phyloP scores from a whole-genome alignment of 2,113 vertebrate genomes.

The Tachysurus vachellii region DNA sequence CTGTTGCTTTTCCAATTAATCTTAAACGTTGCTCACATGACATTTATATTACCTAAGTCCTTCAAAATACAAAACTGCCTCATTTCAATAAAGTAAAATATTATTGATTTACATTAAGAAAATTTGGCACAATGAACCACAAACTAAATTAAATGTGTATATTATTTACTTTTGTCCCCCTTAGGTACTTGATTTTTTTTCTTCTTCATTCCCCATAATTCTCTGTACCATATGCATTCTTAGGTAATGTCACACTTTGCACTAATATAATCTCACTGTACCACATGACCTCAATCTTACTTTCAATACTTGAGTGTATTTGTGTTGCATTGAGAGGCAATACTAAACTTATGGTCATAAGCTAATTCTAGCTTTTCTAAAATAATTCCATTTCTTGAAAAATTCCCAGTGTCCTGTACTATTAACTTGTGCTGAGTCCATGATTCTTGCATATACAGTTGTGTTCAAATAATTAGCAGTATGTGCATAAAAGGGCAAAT shows the following conservation, averaged over 20 bases:
- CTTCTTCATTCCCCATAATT: neutral
- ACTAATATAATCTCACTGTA: neutral
- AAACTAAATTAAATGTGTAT: slow-evolving; percentile 38
- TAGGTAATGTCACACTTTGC: slow-evolving; percentile 9
- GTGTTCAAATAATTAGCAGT: too few species aligned
- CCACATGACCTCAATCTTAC: slow-evolving; percentile 51
- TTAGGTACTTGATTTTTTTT: neutral
- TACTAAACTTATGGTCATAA: slow-evolving; percentile 61
- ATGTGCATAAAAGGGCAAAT: too few species aligned
- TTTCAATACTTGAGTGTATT: slow-evolving; percentile 60
- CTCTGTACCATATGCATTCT: slow-evolving; percentile 20
- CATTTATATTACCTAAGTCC: neutral
- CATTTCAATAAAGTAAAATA: neutral
- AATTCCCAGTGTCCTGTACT: slow-evolving; percentile 72
- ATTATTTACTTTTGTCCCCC: slow-evolving; percentile 27
- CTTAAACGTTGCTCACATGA: slow-evolving; percentile 20
- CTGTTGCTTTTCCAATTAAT: slow-evolving; percentile 4
- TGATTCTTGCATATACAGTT: neutral
- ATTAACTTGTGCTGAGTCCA: slow-evolving; percentile 50
- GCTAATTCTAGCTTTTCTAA: slow-evolving; percentile 61
- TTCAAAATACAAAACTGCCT: slow-evolving; percentile 4
- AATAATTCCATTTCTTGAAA: slow-evolving; percentile 55
- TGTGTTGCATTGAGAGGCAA: slow-evolving; percentile 57
- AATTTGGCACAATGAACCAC: slow-evolving; percentile 47
- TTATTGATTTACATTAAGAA: neutral